Evolutionary conservation across 2,797 vertebrate genomes (phyloP), one percentile per base, ranked within the genome.

Genomic region (Myripristis murdjan): DNA sequence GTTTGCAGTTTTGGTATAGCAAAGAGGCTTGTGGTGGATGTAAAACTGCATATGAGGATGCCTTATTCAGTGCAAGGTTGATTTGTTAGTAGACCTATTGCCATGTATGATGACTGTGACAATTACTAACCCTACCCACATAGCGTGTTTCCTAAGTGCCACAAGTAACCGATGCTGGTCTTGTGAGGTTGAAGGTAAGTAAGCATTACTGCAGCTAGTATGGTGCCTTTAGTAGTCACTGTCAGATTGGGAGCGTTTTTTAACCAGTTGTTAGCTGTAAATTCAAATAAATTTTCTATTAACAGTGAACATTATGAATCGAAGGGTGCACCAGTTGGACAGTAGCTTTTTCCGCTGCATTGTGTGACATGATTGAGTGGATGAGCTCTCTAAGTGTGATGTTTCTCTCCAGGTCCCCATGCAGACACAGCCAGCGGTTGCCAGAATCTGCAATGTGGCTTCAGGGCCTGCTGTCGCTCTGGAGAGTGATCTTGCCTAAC

Each of bases 371-470:
- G n/a, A 18, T 10, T 56, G 6, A 33, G 35, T 57, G 54, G 18
- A 7, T 23, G 31, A 23, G 1, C 12, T 4, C 37, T 39, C 60
- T 66, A 44, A 76, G 52, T 52, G 49, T 41, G 6, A 52, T 23
- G 26, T 75, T 43, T 39, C 51, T 95, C 89, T 87, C 77, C 95
- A 99, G 98, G 98, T 96, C 98, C 97, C 79, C 97, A 98, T 49
- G 96, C 97, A 33, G 97, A 98, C 83, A 97, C 96, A 1, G 98
- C 98, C 91, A 99, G 97, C 75, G 98, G 98, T 94, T 99, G 98
- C 94, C 98, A 99, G 97, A 99, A 99, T 73, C 96, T 99, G 92
- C 98, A 99, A 96, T 99, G 98, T 92, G 98, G 97, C 89, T 99
- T 99, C 95, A 96, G 97, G 89, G 97, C 95, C 80, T 99, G 98